phyloP scores from a whole-genome alignment of 2,797 vertebrate genomes.

The Acrocephalus scirpaceus region DNA sequence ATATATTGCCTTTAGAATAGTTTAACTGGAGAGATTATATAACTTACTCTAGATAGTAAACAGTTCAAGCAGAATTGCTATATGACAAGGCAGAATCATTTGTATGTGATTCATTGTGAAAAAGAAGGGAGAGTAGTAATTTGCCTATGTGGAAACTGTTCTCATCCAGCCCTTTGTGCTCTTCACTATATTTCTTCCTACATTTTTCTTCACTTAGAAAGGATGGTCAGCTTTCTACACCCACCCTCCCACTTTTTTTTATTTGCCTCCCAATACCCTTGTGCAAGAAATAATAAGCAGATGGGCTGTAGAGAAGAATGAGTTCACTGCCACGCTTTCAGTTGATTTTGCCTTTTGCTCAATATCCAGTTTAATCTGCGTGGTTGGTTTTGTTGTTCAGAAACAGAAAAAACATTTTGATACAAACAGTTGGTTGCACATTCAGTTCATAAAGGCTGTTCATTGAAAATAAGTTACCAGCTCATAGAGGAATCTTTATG shows the following conservation, averaged over 20 bases:
- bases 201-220: background rate
- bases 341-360: background rate
- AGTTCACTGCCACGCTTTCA: background rate
- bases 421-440: background rate
- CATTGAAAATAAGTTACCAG: background rate
- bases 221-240: background rate
- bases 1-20: background rate
- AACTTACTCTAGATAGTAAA: background rate
- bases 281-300: background rate
- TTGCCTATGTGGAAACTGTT: background rate
- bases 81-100: background rate
- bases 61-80: background rate
- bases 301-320: background rate
- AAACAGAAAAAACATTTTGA: background rate
- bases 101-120: background rate
- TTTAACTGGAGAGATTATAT: background rate
- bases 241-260: accelerated
- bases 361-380: background rate
- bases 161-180: background rate
- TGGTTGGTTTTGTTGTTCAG: background rate
- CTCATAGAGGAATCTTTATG: background rate
- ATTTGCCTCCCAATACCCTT: background rate
- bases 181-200: background rate
- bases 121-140: background rate
- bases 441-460: background rate